Percentiles rank a stretch among this genome's conserved stretches.
Evolutionary conservation across 2,113 vertebrate genomes (phyloP).

Genomic region (mouse (Mus musculus)): DNA sequence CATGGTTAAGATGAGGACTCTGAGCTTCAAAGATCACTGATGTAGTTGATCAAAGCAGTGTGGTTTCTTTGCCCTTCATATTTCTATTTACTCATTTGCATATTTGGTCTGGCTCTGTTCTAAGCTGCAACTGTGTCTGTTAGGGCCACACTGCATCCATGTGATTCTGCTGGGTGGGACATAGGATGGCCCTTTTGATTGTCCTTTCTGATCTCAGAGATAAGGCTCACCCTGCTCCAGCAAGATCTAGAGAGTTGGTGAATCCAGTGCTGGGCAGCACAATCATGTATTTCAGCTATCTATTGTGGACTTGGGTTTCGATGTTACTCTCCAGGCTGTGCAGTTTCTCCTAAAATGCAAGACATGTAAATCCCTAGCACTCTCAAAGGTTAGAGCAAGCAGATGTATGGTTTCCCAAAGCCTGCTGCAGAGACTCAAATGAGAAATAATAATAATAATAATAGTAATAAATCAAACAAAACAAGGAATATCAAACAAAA

Average conservation of each 20-base stretch:
- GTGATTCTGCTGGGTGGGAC: neutral
- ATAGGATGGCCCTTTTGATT: no score
- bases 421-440: conserved; percentile 15
- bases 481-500: neutral
- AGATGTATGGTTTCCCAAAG: neutral
- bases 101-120: neutral
- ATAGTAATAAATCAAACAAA: neutral
- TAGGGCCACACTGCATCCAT: rapidly evolving
- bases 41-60: neutral
- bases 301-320: neutral
- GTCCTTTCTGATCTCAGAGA: neutral
- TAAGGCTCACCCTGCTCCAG: neutral
- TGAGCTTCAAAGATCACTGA: neutral
- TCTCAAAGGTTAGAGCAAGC: neutral
- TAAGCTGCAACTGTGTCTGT: no score
- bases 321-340: neutral
- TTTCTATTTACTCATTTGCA: neutral
- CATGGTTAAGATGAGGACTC: neutral
- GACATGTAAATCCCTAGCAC: neutral
- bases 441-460: neutral
- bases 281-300: neutral
- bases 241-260: neutral
- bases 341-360: conserved; percentile 2
- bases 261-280: neutral
- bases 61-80: neutral